Base-by-base conservation (phyloP, 2,797 vertebrate genomes). In the Champsocephalus gunnari region DNA sequence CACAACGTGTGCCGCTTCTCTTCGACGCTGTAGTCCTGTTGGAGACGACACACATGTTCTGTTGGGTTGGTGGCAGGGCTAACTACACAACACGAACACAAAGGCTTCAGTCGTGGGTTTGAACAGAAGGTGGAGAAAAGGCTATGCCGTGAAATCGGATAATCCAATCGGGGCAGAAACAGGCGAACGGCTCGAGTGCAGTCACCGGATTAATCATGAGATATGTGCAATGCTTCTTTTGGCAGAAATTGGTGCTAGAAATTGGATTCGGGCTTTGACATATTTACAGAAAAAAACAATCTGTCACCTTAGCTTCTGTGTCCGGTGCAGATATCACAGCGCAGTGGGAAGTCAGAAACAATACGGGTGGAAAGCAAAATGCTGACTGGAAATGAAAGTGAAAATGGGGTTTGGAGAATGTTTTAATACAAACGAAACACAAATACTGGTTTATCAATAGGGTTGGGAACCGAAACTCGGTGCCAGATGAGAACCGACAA, bases 131-230 rank as follows among this genome's bases (percentile, higher is more conserved):
- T 45, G 62, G 61, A 77, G 75, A 55, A 34, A 67, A 74, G 65
- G 77, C 67, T 78, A 73, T 48, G 63, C 67, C 17, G 72, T 43
- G 53, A 80, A 79, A 77, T 66, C 63, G 54, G 32, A 43, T 81
- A 71, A 79, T 82, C 71, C 70, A 66, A 57, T 38, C 11, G 0
- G 9, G 17, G 71, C 51, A 68, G 70, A 48, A 67, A 66, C 55
- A 69, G 59, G 71, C 41, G 59, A 24, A 61, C 57, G 7, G 38
- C 34, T 9, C 9, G n/a, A 58, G 19, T 9, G 19, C 58, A 64
- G 58, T 60, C 38, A 61, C 6, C 28, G 28, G 21, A 53, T 71
- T 45, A 79, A 32, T 77, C 7, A 73, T 13, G 54, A 41, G 6
- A 64, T 50, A 63, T 9, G 9, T 65, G 28, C 12, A 9, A 34